These are phyloP conservation scores for Xestia ashworthii DNA, from an alignment of 2,888 invertebrate genomes.

Conservation along the genomic window DNA sequence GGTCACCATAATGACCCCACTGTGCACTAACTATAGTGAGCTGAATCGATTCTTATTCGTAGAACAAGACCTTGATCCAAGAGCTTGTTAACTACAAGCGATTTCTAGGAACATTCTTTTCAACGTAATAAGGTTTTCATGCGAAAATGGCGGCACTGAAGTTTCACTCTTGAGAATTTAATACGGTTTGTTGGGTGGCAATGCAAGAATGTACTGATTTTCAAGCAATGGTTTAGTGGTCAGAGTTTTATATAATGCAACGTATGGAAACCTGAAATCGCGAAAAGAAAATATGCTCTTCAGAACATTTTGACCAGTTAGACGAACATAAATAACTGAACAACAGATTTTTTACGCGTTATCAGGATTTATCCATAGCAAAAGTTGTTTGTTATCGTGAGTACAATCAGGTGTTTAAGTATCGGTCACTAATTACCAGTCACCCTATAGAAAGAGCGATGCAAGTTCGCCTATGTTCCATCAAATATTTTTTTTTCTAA, in stretches of 20 bases:
- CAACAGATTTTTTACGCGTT: too few relatives aligned
- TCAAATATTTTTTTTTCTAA: neutral
- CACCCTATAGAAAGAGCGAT: neutral
- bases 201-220: slow-evolving; percentile 16
- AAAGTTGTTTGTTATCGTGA: too few relatives aligned
- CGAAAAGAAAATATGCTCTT: too few relatives aligned
- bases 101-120: slow-evolving; percentile 26
- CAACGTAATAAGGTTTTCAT: slow-evolving; percentile 25
- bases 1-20: neutral
- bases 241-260: neutral
- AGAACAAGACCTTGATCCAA: slow-evolving; percentile 7
- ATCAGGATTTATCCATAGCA: too few relatives aligned
- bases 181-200: neutral
- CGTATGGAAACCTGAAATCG: too few relatives aligned
- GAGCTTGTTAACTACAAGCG: neutral
- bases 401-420: too few relatives aligned
- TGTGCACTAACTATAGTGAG: neutral
- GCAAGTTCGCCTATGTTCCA: neutral
- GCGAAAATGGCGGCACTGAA: slow-evolving; percentile 4
- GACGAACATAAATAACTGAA: too few relatives aligned
- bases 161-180: slow-evolving; percentile 23
- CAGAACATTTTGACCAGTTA: too few relatives aligned
- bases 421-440: too few relatives aligned
- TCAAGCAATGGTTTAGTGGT: neutral
- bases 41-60: slow-evolving; percentile 20